Base-by-base conservation (phyloP, 2,797 vertebrate species). In the Apogon hyalosoma region DNA sequence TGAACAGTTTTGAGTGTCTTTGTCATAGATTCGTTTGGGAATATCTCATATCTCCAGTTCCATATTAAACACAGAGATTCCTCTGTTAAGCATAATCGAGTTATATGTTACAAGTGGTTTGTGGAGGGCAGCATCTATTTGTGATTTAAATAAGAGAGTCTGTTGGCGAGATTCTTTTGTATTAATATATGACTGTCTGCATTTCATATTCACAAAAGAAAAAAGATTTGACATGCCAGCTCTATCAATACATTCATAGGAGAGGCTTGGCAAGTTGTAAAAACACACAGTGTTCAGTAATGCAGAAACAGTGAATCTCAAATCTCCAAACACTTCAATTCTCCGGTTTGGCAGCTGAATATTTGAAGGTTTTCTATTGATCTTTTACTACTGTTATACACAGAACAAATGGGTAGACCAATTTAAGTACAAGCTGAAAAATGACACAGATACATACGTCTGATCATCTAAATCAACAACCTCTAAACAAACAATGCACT, bases 1-100 rank as follows among this genome's bases (percentile, higher is more conserved):
- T 59, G 13, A 76, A 66, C 43, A 47, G 54, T 71, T 80, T 77
- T 77, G 61, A 87, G 69, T 54, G 50, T 63, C 57, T 57, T 79
- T 72, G 63, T 77, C 75, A 46, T 61, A 48, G 13, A 46, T 15
- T 75, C 59, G 46, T 66, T 85, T 31, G 43, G 60, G 51, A 66
- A 57, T 48, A 61, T 38, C 42, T 18, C 14, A 18, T n/a, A n/a
- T n/a, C n/a, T n/a, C n/a, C n/a, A n/a, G 48, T 69, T 46, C 67
- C 3, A 11, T 19, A 63, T 54, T 63, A 38, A 62, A 54, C 1
- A 15, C 16, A 50, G 46, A 85, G 38, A 70, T 47, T 3, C 21
- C 50, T 62, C 46, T 24, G 4, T 59, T 15, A 24, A 61, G 59
- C 12, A 11, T 6, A 2, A 14, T 39, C 10, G 11, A 49, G 31